These are phyloP conservation scores for Ptychoptera contaminata DNA, from an alignment of 2,888 invertebrate genomes.

Conservation along the genomic window DNA sequence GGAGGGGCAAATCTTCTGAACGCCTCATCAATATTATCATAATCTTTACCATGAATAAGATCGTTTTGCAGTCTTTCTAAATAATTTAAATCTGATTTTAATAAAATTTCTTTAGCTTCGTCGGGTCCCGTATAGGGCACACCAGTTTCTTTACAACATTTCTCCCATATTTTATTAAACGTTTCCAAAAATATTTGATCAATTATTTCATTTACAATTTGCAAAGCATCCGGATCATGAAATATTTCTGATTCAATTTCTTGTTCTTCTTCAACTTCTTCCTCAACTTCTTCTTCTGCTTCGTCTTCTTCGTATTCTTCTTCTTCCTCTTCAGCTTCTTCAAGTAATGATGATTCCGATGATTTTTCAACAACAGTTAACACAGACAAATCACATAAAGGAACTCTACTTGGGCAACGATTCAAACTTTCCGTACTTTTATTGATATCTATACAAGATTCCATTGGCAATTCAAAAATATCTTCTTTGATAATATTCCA, in stretches of 20 bases:
- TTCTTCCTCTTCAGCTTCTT: constrained; percentile 17
- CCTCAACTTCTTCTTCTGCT: constrained; percentile 13
- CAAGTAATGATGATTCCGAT: constrained; percentile 15
- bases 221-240: background rate
- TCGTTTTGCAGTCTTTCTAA: constrained; percentile 19
- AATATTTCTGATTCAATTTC: background rate
- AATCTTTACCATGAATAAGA: constrained; percentile 21
- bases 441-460: background rate
- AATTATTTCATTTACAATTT: background rate
- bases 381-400: too few relatives aligned
- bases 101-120: constrained; percentile 20
- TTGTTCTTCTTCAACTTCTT: constrained; percentile 6
- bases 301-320: constrained; percentile 7
- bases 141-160: too few relatives aligned
- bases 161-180: too few relatives aligned
- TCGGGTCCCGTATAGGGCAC: constrained; percentile 4
- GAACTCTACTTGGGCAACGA: too few relatives aligned
- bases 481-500: background rate
- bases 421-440: too few relatives aligned
- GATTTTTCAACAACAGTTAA: constrained; percentile 14
- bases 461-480: constrained; percentile 2
- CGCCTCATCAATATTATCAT: constrained; percentile 28
- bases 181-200: background rate
- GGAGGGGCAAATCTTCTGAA: constrained; percentile 24
- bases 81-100: constrained; percentile 21